Conservation (phyloP, 2,797 vertebrate genomes). For the Tragelaphus oryx region DNA sequence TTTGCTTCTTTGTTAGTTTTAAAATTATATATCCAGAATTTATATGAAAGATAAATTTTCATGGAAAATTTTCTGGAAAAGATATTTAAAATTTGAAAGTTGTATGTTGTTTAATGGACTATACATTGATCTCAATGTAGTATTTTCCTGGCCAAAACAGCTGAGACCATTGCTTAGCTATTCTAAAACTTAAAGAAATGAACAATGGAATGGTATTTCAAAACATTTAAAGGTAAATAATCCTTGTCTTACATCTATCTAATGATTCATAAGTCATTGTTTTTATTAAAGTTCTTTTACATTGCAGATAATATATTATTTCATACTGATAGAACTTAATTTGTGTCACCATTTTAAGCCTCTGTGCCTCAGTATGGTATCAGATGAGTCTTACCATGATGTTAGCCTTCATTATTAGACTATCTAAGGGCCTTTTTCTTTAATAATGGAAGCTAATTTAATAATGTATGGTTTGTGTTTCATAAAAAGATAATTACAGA, state of each 20-base stretch:
- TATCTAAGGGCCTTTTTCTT: constrained; percentile 68
- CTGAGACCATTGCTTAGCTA: constrained; percentile 31
- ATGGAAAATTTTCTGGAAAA: constrained; percentile 21
- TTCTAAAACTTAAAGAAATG: constrained; percentile 52
- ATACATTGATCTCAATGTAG: constrained; percentile 43
- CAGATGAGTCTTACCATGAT: constrained; percentile 45
- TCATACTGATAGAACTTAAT: constrained; percentile 63
- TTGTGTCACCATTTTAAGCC: constrained; percentile 51
- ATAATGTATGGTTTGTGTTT: constrained; percentile 77
- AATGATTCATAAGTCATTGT: constrained; percentile 44
- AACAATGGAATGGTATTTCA: constrained; percentile 65
- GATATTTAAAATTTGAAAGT: constrained; percentile 55
- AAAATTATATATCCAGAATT: constrained; percentile 45
- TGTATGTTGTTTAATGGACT: constrained; percentile 54
- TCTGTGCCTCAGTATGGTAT: neutral
- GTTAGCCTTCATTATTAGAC: constrained; percentile 64
- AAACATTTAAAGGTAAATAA: constrained; percentile 61
- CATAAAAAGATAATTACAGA: constrained; percentile 82
- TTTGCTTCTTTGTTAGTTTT: constrained; percentile 41
- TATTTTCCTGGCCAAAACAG: constrained; percentile 55
- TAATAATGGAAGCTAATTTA: constrained; percentile 72
- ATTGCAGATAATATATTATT: constrained; percentile 37
- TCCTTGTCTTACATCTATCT: neutral
- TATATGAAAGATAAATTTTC: constrained; percentile 44
- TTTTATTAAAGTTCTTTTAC: constrained; percentile 62